Evolutionary conservation across 2,888 invertebrate genomes (phyloP).

Genomic region (Coelinius sp.): DNA sequence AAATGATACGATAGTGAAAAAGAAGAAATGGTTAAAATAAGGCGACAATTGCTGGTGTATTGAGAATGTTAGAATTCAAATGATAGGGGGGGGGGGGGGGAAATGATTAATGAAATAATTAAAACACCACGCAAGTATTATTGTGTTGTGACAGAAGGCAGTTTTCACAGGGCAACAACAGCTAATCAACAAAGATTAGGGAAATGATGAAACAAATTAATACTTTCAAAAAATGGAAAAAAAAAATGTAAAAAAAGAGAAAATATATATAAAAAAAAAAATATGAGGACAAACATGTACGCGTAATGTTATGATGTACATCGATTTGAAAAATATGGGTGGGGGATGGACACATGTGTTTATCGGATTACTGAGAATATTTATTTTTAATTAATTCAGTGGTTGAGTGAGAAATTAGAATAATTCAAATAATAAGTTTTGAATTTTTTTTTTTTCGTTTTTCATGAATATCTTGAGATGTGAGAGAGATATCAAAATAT

Average conservation of each 20-base stretch:
- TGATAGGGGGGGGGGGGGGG: neutral
- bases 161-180: slow-evolving; percentile 81
- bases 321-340: slow-evolving; percentile 39
- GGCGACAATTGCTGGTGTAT: slow-evolving; percentile 48
- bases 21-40: slow-evolving; percentile 22
- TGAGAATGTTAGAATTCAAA: slow-evolving; percentile 49
- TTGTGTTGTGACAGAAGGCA: slow-evolving; percentile 77
- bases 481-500: no score
- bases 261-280: slow-evolving; percentile 43
- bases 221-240: slow-evolving; percentile 56
- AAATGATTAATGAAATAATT: slow-evolving; percentile 31
- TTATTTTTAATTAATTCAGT: slow-evolving; percentile 25
- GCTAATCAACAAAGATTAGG: slow-evolving; percentile 76
- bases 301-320: slow-evolving; percentile 41
- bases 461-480: no score
- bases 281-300: slow-evolving; percentile 40
- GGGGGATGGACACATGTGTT: slow-evolving; percentile 28
- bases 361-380: slow-evolving; percentile 54
- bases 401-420: neutral
- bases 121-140: slow-evolving; percentile 68
- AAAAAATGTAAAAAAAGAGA: slow-evolving; percentile 40
- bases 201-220: slow-evolving; percentile 56
- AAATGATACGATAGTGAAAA: neutral
- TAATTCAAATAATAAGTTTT: neutral
- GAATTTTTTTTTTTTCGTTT: slow-evolving; percentile 4